Conservation (phyloP, 2,888 invertebrate species). For the Hemistola chrysoprasaria region DNA sequence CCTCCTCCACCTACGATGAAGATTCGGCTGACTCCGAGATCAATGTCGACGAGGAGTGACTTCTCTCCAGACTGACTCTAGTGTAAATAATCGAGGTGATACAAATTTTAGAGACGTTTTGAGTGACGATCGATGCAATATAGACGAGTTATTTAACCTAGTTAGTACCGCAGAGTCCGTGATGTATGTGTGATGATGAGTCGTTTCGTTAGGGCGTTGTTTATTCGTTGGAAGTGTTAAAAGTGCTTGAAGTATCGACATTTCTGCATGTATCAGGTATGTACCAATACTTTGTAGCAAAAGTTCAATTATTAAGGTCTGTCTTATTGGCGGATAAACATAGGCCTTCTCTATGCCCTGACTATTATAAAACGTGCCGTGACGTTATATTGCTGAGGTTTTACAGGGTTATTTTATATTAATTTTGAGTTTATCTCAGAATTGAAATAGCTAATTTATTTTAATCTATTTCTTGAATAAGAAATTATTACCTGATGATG, state of each 20-base stretch:
- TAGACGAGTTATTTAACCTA: slow-evolving; percentile 60
- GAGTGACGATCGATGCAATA: slow-evolving; percentile 61
- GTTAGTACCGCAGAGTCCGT: slow-evolving; percentile 55
- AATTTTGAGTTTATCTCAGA: slow-evolving; percentile 39
- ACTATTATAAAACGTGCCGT: slow-evolving; percentile 29
- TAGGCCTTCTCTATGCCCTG: slow-evolving; percentile 26
- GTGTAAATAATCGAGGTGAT: slow-evolving; percentile 52
- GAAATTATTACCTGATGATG: slow-evolving; percentile 28
- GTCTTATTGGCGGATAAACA: slow-evolving; percentile 24
- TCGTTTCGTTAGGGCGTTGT: slow-evolving; percentile 58
- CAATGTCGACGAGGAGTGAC: slow-evolving; percentile 78
- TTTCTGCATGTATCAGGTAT: slow-evolving; percentile 62
- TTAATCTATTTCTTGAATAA: slow-evolving; percentile 37
- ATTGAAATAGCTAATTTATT: slow-evolving; percentile 52
- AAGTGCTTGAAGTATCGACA: slow-evolving; percentile 63
- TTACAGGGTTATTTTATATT: slow-evolving; percentile 66
- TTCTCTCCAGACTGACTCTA: slow-evolving; percentile 44
- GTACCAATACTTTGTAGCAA: slow-evolving; percentile 53
- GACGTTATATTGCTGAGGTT: slow-evolving; percentile 44
- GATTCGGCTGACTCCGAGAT: slow-evolving; percentile 78
- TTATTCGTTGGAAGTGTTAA: slow-evolving; percentile 62
- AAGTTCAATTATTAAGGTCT: slow-evolving; percentile 29
- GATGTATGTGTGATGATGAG: slow-evolving; percentile 67
- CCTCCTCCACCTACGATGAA: slow-evolving; percentile 78
- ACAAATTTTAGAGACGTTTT: slow-evolving; percentile 41